Evolutionary conservation across 2,113 vertebrate genomes (phyloP).

Genomic region (Mystacornis crossleyi): DNA sequence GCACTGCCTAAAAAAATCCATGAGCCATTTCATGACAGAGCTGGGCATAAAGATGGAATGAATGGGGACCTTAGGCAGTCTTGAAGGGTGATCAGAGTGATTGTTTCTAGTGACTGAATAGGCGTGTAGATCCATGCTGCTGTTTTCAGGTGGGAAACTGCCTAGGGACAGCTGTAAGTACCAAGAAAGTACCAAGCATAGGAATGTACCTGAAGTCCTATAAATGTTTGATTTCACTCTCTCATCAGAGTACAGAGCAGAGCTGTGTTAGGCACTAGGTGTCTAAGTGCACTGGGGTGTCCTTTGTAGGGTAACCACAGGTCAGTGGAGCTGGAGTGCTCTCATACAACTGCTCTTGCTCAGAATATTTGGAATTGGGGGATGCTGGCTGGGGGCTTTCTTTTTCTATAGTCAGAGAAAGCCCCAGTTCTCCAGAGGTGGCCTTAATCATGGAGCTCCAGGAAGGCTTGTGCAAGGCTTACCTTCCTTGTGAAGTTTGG

Average conservation of each 20-base stretch:
- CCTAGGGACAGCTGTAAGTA: neutral
- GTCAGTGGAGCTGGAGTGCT: neutral
- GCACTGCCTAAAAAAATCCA: neutral
- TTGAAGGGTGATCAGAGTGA: neutral
- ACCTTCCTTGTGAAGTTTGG: neutral
- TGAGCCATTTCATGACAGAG: neutral
- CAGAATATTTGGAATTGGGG: neutral
- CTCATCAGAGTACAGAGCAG: neutral
- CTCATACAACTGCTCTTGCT: neutral
- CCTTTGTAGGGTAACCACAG: neutral
- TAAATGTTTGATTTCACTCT: neutral
- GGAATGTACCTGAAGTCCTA: neutral
- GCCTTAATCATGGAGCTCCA: neutral
- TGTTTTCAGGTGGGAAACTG: neutral
- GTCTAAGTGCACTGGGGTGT: neutral
- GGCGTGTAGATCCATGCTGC: neutral
- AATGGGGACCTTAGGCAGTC: neutral
- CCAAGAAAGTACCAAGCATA: neutral
- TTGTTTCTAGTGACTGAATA: neutral
- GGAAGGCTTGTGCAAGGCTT: neutral
- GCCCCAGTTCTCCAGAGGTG: accelerated
- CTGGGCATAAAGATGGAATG: neutral
- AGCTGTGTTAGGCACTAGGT: neutral
- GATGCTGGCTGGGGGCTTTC: accelerated
- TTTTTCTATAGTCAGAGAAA: neutral